phyloP scores from a whole-genome alignment of 2,113 vertebrate genomes.

The Pantherophis guttatus region DNA sequence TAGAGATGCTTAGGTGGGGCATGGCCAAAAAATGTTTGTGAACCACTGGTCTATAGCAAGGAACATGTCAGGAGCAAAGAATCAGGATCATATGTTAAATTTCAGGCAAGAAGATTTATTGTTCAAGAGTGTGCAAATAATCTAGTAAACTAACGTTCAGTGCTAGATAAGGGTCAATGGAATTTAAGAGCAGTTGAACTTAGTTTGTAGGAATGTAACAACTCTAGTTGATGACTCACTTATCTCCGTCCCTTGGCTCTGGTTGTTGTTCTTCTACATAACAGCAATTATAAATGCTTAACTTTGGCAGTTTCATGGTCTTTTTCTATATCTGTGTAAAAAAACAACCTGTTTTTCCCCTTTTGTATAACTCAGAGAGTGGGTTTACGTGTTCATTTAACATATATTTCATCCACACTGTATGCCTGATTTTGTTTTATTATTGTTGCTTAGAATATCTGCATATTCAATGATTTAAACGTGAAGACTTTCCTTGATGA shows the following conservation, averaged over 20 bases:
- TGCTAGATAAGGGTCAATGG: neutral
- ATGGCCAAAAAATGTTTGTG: too few species aligned
- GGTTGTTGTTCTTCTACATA: neutral
- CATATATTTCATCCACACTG: constrained; percentile 1
- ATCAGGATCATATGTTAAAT: too few species aligned
- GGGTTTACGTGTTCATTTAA: constrained; percentile 34
- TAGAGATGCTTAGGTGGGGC: too few species aligned
- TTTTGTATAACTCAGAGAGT: constrained; percentile 4
- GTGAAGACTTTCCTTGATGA: constrained; percentile 44
- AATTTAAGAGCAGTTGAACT: neutral
- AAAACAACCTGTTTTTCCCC: constrained; percentile 7
- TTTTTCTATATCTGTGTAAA: constrained; percentile 22
- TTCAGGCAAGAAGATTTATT: too few species aligned
- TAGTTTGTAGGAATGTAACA: neutral
- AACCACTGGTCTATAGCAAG: neutral
- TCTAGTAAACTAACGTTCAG: neutral
- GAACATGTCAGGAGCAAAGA: too few species aligned
- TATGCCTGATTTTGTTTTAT: constrained; percentile 32
- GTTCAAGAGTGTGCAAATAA: neutral
- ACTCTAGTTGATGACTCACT: neutral
- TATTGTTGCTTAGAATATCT: constrained; percentile 11
- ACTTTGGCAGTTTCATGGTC: neutral
- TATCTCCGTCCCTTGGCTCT: neutral
- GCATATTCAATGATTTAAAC: constrained; percentile 46
- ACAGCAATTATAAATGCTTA: neutral